Conservation (phyloP, 2,113 vertebrate genomes). For the Martes martes region DNA sequence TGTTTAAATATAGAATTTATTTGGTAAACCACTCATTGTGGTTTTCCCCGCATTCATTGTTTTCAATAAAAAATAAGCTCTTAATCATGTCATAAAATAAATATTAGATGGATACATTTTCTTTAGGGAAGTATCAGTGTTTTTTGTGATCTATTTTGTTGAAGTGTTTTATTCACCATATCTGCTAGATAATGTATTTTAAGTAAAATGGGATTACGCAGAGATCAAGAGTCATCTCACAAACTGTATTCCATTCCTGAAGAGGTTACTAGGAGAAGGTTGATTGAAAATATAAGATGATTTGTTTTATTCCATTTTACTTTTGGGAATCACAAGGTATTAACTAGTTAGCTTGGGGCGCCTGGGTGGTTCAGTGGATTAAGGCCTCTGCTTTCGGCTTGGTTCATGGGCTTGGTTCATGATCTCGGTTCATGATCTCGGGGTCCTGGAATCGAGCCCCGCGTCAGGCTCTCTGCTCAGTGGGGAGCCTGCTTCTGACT, state of each 20-base stretch:
- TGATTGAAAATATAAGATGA: conserved; percentile 74
- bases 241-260: conserved; percentile 70
- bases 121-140: neutral
- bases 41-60: neutral
- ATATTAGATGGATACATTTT: neutral
- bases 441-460: too few species aligned
- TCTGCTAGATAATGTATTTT: conserved; percentile 31
- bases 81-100: conserved; percentile 34
- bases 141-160: conserved; percentile 47
- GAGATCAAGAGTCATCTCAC: neutral
- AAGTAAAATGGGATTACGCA: neutral
- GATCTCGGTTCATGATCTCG: too few species aligned
- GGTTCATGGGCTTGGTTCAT: too few species aligned
- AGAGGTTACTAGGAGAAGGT: conserved; percentile 72
- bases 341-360: neutral
- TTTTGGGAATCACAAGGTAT: conserved; percentile 68
- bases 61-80: neutral
- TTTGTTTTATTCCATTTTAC: conserved; percentile 73
- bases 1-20: conserved; percentile 8
- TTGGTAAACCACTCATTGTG: neutral
- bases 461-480: too few species aligned
- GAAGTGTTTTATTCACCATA: conserved; percentile 61
- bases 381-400: too few species aligned
- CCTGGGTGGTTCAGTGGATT: too few species aligned
- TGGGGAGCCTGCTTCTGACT: too few species aligned